phyloP scores from a whole-genome alignment of 2,113 vertebrate species.

The Eulemur macaco region DNA sequence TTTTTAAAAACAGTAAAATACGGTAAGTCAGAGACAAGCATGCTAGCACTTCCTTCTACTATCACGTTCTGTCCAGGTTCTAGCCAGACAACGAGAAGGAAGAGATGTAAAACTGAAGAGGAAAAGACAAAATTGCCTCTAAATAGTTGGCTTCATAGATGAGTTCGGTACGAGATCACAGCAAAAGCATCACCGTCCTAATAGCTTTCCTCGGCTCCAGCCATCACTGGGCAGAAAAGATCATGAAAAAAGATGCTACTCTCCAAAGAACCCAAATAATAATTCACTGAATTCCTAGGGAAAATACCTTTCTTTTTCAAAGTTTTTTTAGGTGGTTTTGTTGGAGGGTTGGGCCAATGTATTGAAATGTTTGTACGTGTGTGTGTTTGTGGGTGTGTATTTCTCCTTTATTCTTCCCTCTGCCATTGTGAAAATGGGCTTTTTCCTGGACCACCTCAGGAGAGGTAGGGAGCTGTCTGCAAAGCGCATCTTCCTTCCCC shows the following conservation, averaged over 20 bases:
- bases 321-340: not conserved
- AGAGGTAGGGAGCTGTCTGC: no score
- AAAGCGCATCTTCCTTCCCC: fast-evolving
- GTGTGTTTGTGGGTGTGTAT: not conserved
- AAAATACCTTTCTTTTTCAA: not conserved
- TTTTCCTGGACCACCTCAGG: not conserved
- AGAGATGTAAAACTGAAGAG: not conserved
- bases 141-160: not conserved
- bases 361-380: not conserved
- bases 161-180: not conserved
- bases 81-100: not conserved
- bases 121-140: not conserved
- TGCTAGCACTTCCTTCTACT: no score
- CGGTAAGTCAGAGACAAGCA: not conserved
- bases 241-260: not conserved
- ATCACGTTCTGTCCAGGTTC: not conserved
- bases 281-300: not conserved
- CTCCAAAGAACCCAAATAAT: not conserved
- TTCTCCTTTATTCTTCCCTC: not conserved
- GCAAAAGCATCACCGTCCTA: not conserved
- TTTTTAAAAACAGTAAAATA: not conserved
- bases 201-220: not conserved
- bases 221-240: not conserved
- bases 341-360: not conserved
- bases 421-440: not conserved